Evolutionary conservation across 1,140 invertebrate genomes (phyloP).

Genomic region (Heterodera carotae): DNA sequence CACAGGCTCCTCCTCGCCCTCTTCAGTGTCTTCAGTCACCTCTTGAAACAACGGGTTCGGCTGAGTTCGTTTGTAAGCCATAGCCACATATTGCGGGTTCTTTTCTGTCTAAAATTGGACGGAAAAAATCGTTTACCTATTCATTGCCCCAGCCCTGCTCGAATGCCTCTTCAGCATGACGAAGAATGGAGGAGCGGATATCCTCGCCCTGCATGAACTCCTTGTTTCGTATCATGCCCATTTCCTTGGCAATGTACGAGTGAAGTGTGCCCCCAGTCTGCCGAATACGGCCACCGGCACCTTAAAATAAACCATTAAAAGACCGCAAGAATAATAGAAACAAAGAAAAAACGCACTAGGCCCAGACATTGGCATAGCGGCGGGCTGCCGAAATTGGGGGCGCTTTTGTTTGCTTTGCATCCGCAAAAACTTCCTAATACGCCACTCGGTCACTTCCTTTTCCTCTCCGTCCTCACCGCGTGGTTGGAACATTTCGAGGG

Average conservation of each 20-base stretch:
- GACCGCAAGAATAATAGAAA: neutral
- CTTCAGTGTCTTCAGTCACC: conserved; percentile 30
- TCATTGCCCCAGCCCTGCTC: neutral
- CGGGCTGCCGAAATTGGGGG: conserved; percentile 89
- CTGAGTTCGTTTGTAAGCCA: conserved; percentile 77
- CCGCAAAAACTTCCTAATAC: conserved; percentile 74
- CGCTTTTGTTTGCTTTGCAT: conserved; percentile 85
- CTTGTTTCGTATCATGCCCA: conserved; percentile 83
- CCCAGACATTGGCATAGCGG: conserved; percentile 87
- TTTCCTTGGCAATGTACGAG: conserved; percentile 92
- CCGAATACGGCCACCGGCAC: conserved; percentile 72
- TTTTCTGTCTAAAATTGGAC: conserved; percentile 75
- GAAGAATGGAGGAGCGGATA: conserved; percentile 91
- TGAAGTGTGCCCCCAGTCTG: conserved; percentile 92
- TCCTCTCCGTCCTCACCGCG: conserved; percentile 64
- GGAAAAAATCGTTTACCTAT: neutral
- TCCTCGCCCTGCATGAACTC: conserved; percentile 89
- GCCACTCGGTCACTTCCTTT: conserved; percentile 86
- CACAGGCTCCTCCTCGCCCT: conserved; percentile 51
- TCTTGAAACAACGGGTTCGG: conserved; percentile 66
- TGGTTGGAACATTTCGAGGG: conserved; percentile 84
- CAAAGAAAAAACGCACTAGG: conserved; percentile 67
- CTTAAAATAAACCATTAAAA: neutral
- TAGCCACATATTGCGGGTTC: conserved; percentile 93
- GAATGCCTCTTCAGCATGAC: conserved; percentile 82